Percentiles rank a stretch among this genome's conserved stretches.
Conservation (phyloP, 1,140 invertebrate species). For the Triops cancriformis region DNA sequence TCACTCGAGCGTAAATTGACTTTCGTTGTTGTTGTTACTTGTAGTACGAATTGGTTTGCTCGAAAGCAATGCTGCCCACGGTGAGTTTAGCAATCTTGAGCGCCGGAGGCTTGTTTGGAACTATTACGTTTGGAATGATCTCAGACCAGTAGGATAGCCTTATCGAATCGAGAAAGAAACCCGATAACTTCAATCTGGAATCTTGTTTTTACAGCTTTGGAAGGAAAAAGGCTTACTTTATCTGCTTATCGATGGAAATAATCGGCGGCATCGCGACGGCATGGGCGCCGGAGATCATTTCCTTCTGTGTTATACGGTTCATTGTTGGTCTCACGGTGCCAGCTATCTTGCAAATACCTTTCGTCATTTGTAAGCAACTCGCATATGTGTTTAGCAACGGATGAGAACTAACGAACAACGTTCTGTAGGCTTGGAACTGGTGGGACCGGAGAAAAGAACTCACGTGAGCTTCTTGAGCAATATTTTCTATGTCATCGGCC, state of each 20-base stretch:
- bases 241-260: conserved; percentile 21
- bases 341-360: conserved; percentile 26
- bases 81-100: conserved; percentile 15
- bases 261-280: conserved; percentile 16
- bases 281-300: conserved; percentile 19
- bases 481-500: conserved; percentile 33
- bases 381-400: background rate
- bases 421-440: conserved; percentile 30
- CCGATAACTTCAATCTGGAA: background rate
- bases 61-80: conserved; percentile 11
- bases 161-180: background rate
- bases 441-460: conserved; percentile 33
- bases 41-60: conserved; percentile 24
- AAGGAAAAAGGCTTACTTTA: conserved; percentile 23
- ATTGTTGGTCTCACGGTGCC: conserved; percentile 23
- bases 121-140: conserved; percentile 20
- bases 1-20: background rate
- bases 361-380: conserved; percentile 25
- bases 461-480: conserved; percentile 33
- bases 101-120: conserved; percentile 19
- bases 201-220: conserved; percentile 16
- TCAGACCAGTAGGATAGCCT: conserved; percentile 15
- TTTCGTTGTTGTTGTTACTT: background rate
- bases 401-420: background rate
- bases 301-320: conserved; percentile 17